phyloP scores from a whole-genome alignment of 1,140 invertebrate genomes.

The Lepidurus packardi region DNA sequence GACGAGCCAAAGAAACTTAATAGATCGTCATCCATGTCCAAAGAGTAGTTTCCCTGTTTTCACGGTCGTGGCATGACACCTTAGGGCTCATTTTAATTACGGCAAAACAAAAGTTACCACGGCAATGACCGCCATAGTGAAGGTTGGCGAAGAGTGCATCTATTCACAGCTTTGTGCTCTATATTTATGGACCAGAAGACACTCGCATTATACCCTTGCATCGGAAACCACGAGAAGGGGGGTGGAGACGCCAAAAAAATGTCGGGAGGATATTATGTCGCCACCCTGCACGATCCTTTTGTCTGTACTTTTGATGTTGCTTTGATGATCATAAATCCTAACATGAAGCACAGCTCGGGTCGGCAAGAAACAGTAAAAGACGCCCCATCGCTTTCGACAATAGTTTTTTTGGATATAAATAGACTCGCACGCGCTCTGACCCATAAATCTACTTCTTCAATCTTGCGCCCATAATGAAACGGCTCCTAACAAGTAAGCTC shows the following conservation, averaged over 20 bases:
- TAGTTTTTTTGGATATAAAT: background rate
- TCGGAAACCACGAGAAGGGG: background rate
- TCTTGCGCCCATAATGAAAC: background rate
- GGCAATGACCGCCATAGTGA: background rate
- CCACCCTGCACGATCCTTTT: constrained; percentile 6
- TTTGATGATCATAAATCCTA: constrained; percentile 3
- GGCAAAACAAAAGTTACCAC: background rate
- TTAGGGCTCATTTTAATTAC: background rate
- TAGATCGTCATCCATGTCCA: background rate
- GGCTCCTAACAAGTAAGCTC: background rate
- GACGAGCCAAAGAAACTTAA: background rate
- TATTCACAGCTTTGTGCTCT: background rate
- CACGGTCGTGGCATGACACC: background rate
- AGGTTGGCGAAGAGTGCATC: background rate
- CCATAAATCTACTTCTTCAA: background rate
- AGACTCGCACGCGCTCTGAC: background rate
- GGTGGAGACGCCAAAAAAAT: background rate
- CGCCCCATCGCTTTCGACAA: constrained; percentile 8
- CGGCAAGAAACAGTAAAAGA: constrained; percentile 1
- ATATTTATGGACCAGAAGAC: background rate
- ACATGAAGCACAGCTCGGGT: background rate
- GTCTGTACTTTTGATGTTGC: constrained; percentile 6
- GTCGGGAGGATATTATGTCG: background rate
- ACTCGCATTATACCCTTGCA: background rate
- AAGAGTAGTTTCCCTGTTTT: background rate